Percentiles rank a stretch among this genome's conserved stretches.
phyloP scores from a whole-genome alignment of 2,113 vertebrate genomes.

The Sebastes fasciatus region DNA sequence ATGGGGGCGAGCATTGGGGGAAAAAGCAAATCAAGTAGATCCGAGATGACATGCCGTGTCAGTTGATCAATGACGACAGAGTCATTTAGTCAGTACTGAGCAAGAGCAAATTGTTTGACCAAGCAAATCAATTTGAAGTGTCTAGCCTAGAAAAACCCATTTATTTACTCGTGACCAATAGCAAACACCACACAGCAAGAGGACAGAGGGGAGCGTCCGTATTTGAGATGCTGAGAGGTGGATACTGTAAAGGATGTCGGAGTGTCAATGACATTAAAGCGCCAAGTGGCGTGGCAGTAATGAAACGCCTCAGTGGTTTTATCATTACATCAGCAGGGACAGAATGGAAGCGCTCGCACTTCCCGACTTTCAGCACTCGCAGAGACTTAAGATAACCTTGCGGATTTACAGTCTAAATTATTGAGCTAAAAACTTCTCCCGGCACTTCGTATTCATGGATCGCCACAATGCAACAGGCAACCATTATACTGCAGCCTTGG shows the following conservation, averaged over 20 bases:
- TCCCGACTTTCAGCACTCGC: slow-evolving; percentile 74
- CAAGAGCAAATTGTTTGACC: slow-evolving; percentile 82
- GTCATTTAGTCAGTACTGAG: slow-evolving; percentile 81
- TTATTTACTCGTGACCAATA: slow-evolving; percentile 77
- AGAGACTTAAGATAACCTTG: slow-evolving; percentile 75
- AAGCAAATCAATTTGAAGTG: slow-evolving; percentile 82
- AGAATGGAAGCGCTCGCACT: slow-evolving; percentile 68
- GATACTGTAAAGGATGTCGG: slow-evolving; percentile 75
- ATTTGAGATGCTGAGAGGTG: slow-evolving; percentile 63
- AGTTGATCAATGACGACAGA: slow-evolving; percentile 78
- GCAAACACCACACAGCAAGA: slow-evolving; percentile 59
- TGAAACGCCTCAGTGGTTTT: slow-evolving; percentile 80
- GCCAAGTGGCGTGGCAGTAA: slow-evolving; percentile 63
- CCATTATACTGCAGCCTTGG: slow-evolving; percentile 59
- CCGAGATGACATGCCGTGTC: slow-evolving; percentile 73
- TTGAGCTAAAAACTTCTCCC: slow-evolving; percentile 57
- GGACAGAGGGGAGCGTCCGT: slow-evolving; percentile 51
- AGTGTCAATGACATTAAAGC: slow-evolving; percentile 75
- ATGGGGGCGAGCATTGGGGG: not conserved
- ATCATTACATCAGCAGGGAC: slow-evolving; percentile 75
- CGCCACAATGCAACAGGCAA: slow-evolving; percentile 50
- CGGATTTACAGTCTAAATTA: slow-evolving; percentile 71
- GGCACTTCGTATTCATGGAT: slow-evolving; percentile 58
- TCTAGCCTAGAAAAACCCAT: slow-evolving; percentile 64
- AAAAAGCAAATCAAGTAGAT: slow-evolving; percentile 61